These are phyloP conservation scores for Bellardia pandia DNA, from an alignment of 2,888 invertebrate genomes.

Conservation along the genomic window DNA sequence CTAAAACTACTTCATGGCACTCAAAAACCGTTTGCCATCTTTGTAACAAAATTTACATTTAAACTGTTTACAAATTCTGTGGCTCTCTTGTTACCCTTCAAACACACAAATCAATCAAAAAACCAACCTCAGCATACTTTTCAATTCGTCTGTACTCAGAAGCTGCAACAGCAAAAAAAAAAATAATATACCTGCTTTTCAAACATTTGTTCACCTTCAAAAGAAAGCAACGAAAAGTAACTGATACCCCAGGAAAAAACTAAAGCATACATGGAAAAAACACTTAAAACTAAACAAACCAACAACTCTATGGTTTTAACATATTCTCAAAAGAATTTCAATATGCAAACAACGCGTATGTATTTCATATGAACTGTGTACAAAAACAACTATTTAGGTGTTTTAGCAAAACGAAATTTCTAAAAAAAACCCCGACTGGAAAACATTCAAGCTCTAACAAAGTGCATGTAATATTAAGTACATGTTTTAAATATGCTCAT, in stretches of 20 bases:
- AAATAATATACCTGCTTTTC: background rate
- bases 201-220: background rate
- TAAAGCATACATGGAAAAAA: background rate
- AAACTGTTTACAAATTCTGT: constrained; percentile 19
- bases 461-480: constrained; percentile 26
- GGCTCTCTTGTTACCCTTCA: background rate
- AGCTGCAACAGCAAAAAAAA: background rate
- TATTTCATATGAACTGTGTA: background rate
- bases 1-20: background rate
- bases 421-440: background rate
- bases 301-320: background rate
- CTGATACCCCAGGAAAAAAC: background rate
- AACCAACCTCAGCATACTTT: background rate
- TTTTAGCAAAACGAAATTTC: constrained; percentile 1
- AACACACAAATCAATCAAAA: background rate
- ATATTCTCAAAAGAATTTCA: constrained; percentile 1
- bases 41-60: constrained; percentile 29
- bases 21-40: background rate
- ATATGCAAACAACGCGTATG: constrained; percentile 6
- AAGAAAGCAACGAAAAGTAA: background rate
- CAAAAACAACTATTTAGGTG: background rate
- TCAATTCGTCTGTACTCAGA: background rate
- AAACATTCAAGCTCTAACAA: background rate
- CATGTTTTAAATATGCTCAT: constrained; percentile 9
- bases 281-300: constrained; percentile 6